Base-by-base conservation (phyloP, 1,140 invertebrate genomes). In the Berghia stephanieae region DNA sequence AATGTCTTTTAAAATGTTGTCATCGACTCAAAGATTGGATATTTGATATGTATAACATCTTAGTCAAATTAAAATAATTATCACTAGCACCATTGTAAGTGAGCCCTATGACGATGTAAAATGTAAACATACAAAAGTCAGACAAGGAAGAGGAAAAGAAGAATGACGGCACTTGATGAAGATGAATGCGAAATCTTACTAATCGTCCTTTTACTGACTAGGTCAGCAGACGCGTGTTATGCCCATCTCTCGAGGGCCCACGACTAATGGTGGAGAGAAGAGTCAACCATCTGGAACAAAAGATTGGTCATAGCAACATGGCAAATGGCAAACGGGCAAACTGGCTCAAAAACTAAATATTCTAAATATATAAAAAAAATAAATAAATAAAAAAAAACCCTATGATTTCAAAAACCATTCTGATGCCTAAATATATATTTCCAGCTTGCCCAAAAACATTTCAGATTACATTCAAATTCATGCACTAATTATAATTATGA, bases 241-340 rank as follows among this genome's bases (percentile, higher is more conserved):
- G 73, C 73, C 73, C 73, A 21, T 66, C 55, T 43, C 27, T 3
- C 44, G 43, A 34, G 42, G 57, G 73, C 38, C 73, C 43, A 43
- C 46, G 40, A 24, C 40, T 42, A 63, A 75, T 38, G 73, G 36
- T 75, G 73, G 73, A 75, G 57, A 57, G 42, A 46, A 16, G 3
- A 44, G 57, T 75, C 73, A 75, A 75, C 42, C 73, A 75, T 75
- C 73, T 75, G 73, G 73, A 75, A 75, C 40, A 75, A 67, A 75
- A 63, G 42, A 66, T 67, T 66, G 3, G 73, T 60, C 66, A 75
- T 75, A 75, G 73, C 73, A 75, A 75, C 73, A 67, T 75, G 60
- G 73, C 57, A 75, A 75, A 75, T 24, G 67, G 27, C 66, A 4
- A 13, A 24, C 3, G 31, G 46, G 18, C 34, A 52, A 46, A 43